Base-by-base conservation (phyloP, 2,888 invertebrate species). In the Labia minor region DNA sequence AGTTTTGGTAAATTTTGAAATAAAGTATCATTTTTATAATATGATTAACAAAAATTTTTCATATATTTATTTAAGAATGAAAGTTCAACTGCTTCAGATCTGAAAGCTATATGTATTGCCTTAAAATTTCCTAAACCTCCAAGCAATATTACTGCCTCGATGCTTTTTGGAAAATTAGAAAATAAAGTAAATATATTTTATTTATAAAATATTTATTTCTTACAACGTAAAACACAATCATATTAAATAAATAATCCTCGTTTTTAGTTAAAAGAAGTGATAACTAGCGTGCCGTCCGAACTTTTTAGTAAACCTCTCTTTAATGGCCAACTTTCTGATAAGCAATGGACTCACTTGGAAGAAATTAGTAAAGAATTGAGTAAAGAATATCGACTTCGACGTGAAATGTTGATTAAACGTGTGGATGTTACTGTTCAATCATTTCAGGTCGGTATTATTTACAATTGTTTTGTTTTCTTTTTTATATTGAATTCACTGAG, bases 371-470 rank as follows among this genome's bases (percentile, higher is more conserved):
- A 83, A 0, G 87, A 90, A 69, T 81, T 97, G 75, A 84, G 85
- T 66, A 82, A 85, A 14, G 97, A 98, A 74, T 98, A 95, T 75
- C 82, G 84, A 71, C 80, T 90, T 68, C 80, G 97, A 64, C 81
- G 94, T 67, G 89, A 94, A 75, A 92, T 94, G 81, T 82, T 98
- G 70, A 80, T 97, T 4, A 94, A 94, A 65, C 82, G 98, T 64
- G 79, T 98, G 37, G 97, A 98, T 77, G 95, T 96, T 68, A 99
- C 98, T 0, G 86, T 98, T 73, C 93, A 95, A 77, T 97, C 97
- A 66, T 99, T 98, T 78, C 87, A 94, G 84, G 93, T 89, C 75
- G 2, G 49, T n/a, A n/a, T n/a, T n/a, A n/a, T n/a, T n/a, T n/a
- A n/a, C n/a, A n/a, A n/a, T n/a, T n/a, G n/a, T n/a, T n/a, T n/a